A percentile compares a stretch with the other conserved stretches of the same genome.
Evolutionary conservation across 2,113 vertebrate genomes (phyloP).

Genomic region (Thamnaconus septentrionalis): DNA sequence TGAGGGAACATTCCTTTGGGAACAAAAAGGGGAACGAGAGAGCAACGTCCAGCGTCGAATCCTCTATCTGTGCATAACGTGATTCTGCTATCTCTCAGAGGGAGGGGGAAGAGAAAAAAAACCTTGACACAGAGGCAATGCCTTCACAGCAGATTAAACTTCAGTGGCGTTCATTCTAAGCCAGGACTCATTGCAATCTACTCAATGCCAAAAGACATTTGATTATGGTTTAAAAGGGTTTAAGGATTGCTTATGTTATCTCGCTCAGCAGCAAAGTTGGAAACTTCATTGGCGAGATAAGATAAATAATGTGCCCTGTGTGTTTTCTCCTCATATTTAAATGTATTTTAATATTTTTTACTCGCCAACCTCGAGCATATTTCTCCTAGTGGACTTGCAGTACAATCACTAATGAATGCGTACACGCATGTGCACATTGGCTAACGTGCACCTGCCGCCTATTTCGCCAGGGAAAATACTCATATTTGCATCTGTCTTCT

Average conservation of each 20-base stretch:
- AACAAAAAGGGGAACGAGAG: conserved; percentile 33
- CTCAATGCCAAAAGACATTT: conserved; percentile 47
- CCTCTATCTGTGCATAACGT: conserved; percentile 35
- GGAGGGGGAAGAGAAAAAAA: conserved; percentile 6
- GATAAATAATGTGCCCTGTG: conserved; percentile 40
- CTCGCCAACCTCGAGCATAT: not conserved
- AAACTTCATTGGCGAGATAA: conserved; percentile 41
- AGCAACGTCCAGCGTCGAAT: conserved; percentile 28
- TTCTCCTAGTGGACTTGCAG: not conserved
- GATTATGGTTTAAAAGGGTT: conserved; percentile 50
- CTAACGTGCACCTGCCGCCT: conserved; percentile 44
- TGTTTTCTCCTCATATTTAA: conserved; percentile 40
- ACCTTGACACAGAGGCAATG: conserved; percentile 10
- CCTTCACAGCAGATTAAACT: conserved; percentile 51
- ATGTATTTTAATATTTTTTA: conserved; percentile 15
- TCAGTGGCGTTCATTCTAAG: conserved; percentile 40
- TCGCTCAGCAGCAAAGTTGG: conserved; percentile 37
- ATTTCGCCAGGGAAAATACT: conserved; percentile 19
- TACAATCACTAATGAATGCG: conserved; percentile 21
- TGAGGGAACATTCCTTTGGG: conserved; percentile 20
- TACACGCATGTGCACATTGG: conserved; percentile 4
- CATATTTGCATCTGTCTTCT: conserved; percentile 45
- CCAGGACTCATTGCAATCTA: conserved; percentile 45
- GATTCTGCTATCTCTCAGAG: conserved; percentile 29
- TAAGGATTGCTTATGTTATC: conserved; percentile 47